phyloP scores from a whole-genome alignment of 2,113 vertebrate genomes.

The Chlorodrepanis virens region DNA sequence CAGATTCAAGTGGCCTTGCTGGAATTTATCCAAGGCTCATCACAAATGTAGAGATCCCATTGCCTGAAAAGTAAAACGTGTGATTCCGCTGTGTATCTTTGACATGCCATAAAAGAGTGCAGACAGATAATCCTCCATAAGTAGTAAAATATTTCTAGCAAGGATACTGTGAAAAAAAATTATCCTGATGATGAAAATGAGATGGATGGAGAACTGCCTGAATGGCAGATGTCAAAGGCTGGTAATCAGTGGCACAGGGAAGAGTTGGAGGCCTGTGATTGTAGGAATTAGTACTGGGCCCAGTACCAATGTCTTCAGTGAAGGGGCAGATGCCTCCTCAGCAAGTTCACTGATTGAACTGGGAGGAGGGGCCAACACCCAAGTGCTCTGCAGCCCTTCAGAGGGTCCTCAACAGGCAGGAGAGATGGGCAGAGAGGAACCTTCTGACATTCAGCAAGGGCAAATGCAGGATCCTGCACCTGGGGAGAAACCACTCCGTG shows the following conservation, averaged over 20 bases:
- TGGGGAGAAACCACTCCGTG: neutral
- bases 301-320: neutral
- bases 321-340: neutral
- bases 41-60: neutral
- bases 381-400: neutral
- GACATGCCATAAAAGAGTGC: rapidly evolving
- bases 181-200: neutral
- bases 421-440: neutral
- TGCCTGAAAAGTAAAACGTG: neutral
- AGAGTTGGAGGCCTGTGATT: neutral
- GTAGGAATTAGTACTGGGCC: no score
- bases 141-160: neutral
- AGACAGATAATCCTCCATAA: neutral
- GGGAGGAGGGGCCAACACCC: neutral
- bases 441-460: neutral
- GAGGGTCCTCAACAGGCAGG: neutral
- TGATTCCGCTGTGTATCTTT: neutral
- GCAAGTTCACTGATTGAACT: neutral
- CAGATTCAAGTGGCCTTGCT: neutral
- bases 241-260: neutral
- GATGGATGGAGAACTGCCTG: neutral
- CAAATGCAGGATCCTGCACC: neutral
- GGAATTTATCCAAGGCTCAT: neutral
- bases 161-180: neutral
- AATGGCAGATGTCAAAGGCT: neutral